Evolutionary conservation across 2,888 invertebrate genomes (phyloP).

Genomic region (Sminthurinus aureus): DNA sequence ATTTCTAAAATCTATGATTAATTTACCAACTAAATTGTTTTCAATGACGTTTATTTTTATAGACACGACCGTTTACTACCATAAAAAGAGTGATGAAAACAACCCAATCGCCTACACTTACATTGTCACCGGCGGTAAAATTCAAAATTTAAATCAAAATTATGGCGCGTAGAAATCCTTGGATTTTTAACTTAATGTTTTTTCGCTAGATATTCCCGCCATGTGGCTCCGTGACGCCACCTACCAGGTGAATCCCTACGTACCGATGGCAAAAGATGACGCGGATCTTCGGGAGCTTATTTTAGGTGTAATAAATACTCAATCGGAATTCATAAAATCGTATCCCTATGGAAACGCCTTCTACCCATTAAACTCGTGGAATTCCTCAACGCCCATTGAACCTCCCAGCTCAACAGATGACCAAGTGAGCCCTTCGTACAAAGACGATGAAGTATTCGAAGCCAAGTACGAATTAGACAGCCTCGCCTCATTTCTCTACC

Average conservation of each 20-base stretch:
- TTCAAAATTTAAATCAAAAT: background rate
- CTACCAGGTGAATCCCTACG: conserved; percentile 57
- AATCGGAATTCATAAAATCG: conserved; percentile 52
- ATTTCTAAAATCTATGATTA: background rate
- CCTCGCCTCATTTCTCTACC: conserved; percentile 53
- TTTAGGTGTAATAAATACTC: conserved; percentile 56
- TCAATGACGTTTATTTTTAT: background rate
- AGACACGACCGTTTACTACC: conserved; percentile 54
- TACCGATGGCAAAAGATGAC: conserved; percentile 49
- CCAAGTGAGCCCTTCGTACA: conserved; percentile 47
- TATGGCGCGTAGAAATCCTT: background rate
- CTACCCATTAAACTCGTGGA: conserved; percentile 54
- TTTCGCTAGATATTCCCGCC: conserved; percentile 50
- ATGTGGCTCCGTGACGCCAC: conserved; percentile 58
- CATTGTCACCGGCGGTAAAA: conserved; percentile 56
- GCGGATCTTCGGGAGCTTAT: conserved; percentile 46
- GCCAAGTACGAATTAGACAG: conserved; percentile 54
- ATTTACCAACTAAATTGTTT: background rate
- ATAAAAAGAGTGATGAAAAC: background rate
- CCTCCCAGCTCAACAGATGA: conserved; percentile 42
- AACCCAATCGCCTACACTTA: conserved; percentile 51
- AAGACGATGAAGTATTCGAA: conserved; percentile 53
- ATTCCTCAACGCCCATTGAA: conserved; percentile 44
- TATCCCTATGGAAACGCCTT: conserved; percentile 56
- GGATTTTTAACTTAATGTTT: background rate